phyloP scores from a whole-genome alignment of 2,113 vertebrate genomes.

The Lynx canadensis region DNA sequence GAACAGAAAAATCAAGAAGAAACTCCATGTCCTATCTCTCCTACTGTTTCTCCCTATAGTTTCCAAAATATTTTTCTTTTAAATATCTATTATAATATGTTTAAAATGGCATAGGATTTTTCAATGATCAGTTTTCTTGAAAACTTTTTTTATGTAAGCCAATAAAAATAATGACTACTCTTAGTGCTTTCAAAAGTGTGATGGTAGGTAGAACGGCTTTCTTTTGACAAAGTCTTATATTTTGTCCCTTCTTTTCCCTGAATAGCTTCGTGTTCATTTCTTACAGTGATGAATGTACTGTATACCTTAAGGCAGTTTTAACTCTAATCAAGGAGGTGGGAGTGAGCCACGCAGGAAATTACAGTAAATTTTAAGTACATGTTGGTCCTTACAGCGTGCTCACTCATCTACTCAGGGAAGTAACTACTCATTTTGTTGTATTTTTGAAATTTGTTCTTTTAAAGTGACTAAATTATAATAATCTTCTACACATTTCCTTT shows the following conservation, averaged over 20 bases:
- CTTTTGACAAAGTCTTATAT: background rate
- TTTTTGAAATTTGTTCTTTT: background rate
- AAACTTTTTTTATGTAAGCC: background rate
- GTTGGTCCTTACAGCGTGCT: background rate
- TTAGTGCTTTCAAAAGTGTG: background rate
- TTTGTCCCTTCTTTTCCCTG: background rate
- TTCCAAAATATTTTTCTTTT: background rate
- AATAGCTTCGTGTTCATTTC: background rate
- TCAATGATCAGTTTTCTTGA: background rate
- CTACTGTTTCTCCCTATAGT: background rate
- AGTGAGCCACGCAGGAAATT: constrained; percentile 29
- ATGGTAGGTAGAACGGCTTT: background rate
- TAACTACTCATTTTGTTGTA: constrained; percentile 32
- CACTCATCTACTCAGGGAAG: background rate
- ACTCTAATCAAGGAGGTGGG: constrained; percentile 36
- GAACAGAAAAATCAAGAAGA: background rate
- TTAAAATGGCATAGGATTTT: background rate
- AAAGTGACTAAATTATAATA: constrained; percentile 14
- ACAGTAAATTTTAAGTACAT: background rate
- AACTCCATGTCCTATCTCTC: background rate
- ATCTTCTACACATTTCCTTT: constrained; percentile 39
- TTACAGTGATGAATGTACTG: background rate
- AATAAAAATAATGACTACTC: background rate
- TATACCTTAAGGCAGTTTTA: background rate
- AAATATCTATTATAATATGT: background rate